Base-by-base conservation (phyloP, 1,140 invertebrate genomes). In the Leucophenga varia region DNA sequence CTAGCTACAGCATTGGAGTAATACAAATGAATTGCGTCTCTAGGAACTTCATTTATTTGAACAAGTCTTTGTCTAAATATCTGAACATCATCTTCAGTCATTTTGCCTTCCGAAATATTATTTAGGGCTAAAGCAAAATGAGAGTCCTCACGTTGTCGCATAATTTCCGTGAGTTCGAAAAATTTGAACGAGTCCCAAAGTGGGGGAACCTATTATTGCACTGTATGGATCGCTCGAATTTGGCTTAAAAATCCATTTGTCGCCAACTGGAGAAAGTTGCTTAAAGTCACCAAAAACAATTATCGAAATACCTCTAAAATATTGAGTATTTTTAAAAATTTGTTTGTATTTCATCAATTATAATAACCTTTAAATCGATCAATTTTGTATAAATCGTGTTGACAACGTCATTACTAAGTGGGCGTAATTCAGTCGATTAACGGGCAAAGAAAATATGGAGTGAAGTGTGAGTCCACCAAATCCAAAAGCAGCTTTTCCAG, bases 401-500 rank as follows among this genome's bases (percentile, higher is more conserved):
- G 9, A 44, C 18, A 1, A 25, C 13, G 12, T 44, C 32, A 13
- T 10, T 44, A 9, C 20, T 36, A 8, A 44, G 13, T 13, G 43
- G 43, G 1, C 43, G 18, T 12, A 44, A 9, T 17, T 34, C 32
- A 2, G 31, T 32, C 3, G 43, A 14, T 44, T 44, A 5, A 44
- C 13, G n/a, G 43, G 32, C 4, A 44, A 18, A 2, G 32, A 44
- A 19, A 36, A 44, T 18, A 44, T 3, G 9, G 42, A 10, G 20
- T 36, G 43, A n/a, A 44, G 17, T 6, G 43, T 44, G 8, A 18
- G 12, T 36, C 43, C 31, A 9, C 32, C 43, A 36, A 44, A 35
- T 6, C 43, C 43, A 37, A 44, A 44, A 14, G 43, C 43, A 16
- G 43, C 32, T 18, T 36, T 44, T 36, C 32, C 18, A 22, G 43